Evolutionary conservation across 2,888 invertebrate species (phyloP), one percentile per base, ranked within the genome.

Genomic region (Dendrolimus houi): DNA sequence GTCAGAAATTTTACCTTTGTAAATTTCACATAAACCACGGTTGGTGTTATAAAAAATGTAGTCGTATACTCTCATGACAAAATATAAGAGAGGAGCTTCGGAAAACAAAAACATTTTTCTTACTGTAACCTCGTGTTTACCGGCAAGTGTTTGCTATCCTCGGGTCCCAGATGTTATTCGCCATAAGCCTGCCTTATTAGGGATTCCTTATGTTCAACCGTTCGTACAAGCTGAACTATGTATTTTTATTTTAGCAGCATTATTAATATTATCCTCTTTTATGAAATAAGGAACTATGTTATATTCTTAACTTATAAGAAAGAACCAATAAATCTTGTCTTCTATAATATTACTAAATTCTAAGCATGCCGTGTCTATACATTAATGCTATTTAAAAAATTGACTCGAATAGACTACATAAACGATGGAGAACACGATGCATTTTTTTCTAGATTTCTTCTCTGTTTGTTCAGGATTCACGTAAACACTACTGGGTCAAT

Each of bases 121-220:
- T 82, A 74, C 75, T 76, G 73, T 79, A 77, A 79, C 81, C 79
- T 74, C 77, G 77, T 88, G 85, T 87, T 87, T 87, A 83, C 87
- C 74, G 73, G 68, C 79, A 81, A 85, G 79, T 88, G 87, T 88
- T 89, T 89, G 85, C 83, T 80, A 75, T 79, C 80, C 72, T 69
- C 80, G 82, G 77, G 79, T 66, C 88, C 79, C 89, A 89, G 88
- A 87, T 89, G 89, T 86, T 87, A 85, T 87, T 81, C 84, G 83
- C 78, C 74, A 79, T 88, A 88, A 89, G 85, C 87, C 81, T 75
- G 77, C 81, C 87, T 87, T 89, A 88, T 88, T 88, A 89, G 78
- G 83, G 83, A 86, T 87, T 85, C 85, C 77, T 81, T 83, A 70
- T 83, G 84, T 79, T 81, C 76, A 75, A 75, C 75, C 74, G 69